phyloP scores from a whole-genome alignment of 1,140 invertebrate genomes.

The Battus philenor region DNA sequence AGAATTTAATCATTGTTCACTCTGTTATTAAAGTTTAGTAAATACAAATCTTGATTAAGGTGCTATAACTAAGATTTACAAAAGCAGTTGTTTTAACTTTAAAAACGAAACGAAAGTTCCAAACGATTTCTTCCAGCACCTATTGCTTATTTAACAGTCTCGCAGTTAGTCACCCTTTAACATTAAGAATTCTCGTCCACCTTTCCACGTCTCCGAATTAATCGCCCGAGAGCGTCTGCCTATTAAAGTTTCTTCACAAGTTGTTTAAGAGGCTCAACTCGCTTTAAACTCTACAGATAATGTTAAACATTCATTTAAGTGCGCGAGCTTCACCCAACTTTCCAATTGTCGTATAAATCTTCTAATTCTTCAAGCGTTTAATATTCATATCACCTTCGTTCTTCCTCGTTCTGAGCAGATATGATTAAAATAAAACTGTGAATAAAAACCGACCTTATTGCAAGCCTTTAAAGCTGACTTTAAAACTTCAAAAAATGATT shows the following conservation, averaged over 20 bases:
- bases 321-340: slow-evolving; percentile 54
- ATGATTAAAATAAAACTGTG: neutral
- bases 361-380: slow-evolving; percentile 70
- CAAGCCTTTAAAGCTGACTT: too few relatives aligned
- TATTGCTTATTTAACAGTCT: too few relatives aligned
- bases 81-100: too few relatives aligned
- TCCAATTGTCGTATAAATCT: slow-evolving; percentile 70
- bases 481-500: too few relatives aligned
- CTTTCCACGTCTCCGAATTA: slow-evolving; percentile 67
- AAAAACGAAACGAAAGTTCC: too few relatives aligned
- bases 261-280: slow-evolving; percentile 67
- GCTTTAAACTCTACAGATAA: slow-evolving; percentile 69
- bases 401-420: slow-evolving; percentile 11
- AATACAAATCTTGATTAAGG: too few relatives aligned
- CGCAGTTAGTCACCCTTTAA: slow-evolving; percentile 45
- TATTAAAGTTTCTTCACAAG: slow-evolving; percentile 71
- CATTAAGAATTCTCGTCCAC: slow-evolving; percentile 67
- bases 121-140: too few relatives aligned
- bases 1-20: too few relatives aligned
- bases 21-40: too few relatives aligned
- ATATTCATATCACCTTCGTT: slow-evolving; percentile 68
- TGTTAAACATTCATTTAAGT: slow-evolving; percentile 75
- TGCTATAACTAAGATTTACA: too few relatives aligned
- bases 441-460: slow-evolving; percentile 4
- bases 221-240: slow-evolving; percentile 67